A percentile compares a stretch with the other conserved stretches of the same genome.
These are phyloP conservation scores for Romanogobio albipinnatus DNA, from an alignment of 2,113 vertebrate species.

Conservation along the genomic window DNA sequence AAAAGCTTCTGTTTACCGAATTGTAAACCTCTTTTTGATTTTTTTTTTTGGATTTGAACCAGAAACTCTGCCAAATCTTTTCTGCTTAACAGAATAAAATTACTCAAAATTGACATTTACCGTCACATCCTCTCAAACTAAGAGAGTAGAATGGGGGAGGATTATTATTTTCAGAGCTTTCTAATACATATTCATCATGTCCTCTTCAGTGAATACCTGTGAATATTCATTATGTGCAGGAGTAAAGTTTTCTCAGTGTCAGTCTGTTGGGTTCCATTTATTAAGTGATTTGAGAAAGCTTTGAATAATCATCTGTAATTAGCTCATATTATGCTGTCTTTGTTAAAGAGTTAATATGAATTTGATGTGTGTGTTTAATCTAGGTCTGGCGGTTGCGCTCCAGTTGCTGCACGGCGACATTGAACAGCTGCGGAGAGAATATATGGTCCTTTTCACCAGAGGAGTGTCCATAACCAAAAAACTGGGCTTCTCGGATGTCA, in stretches of 20 bases:
- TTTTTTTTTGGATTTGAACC: background rate
- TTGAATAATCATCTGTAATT: slow-evolving; percentile 9
- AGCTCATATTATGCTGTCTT: background rate
- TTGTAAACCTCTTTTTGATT: background rate
- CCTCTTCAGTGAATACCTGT: background rate
- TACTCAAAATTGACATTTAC: background rate
- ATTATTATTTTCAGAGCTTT: slow-evolving; percentile 3
- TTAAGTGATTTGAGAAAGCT: slow-evolving; percentile 7
- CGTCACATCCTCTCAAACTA: background rate
- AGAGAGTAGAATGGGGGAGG: background rate
- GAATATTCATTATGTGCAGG: slow-evolving; percentile 27
- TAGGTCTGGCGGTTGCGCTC: slow-evolving; percentile 92
- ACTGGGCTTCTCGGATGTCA: slow-evolving; percentile 95
- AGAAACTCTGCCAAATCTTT: background rate
- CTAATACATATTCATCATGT: slow-evolving; percentile 14
- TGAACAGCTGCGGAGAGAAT: slow-evolving; percentile 93
- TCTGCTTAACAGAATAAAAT: background rate
- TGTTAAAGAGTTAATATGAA: background rate
- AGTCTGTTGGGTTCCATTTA: background rate
- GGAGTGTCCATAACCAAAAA: slow-evolving; percentile 95
- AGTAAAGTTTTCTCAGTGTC: background rate
- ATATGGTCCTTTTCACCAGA: slow-evolving; percentile 91
- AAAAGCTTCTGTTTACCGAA: background rate
- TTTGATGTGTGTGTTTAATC: slow-evolving; percentile 16
- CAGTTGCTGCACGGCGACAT: slow-evolving; percentile 97